These are phyloP conservation scores for Lasioglossum albipes DNA, from an alignment of 1,140 invertebrate species.

Conservation along the genomic window DNA sequence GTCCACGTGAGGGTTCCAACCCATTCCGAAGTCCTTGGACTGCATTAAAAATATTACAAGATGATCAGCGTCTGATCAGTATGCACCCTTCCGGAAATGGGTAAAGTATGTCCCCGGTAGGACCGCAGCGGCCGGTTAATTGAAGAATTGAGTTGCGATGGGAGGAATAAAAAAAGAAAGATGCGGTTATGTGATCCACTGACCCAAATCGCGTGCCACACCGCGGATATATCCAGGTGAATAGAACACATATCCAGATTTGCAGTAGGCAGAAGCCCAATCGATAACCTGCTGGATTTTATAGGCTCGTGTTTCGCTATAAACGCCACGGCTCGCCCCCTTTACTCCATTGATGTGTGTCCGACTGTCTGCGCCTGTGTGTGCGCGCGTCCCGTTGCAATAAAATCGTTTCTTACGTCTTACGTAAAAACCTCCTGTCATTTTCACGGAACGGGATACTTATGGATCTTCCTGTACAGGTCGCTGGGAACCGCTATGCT, in stretches of 20 bases:
- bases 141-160: slow-evolving; percentile 69
- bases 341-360: not conserved
- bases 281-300: slow-evolving; percentile 75
- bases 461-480: not conserved
- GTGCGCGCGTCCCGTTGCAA: not conserved
- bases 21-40: no score
- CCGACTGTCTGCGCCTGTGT: no score
- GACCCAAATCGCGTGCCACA: slow-evolving; percentile 71
- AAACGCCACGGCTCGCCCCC: slow-evolving; percentile 1
- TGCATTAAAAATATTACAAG: slow-evolving; percentile 41
- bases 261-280: slow-evolving; percentile 73
- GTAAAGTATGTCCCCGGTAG: slow-evolving; percentile 56
- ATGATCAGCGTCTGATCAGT: not conserved
- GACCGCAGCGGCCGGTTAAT: slow-evolving; percentile 70
- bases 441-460: not conserved
- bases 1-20: not conserved
- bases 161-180: slow-evolving; percentile 42
- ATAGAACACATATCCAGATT: slow-evolving; percentile 74
- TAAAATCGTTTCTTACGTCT: slow-evolving; percentile 26
- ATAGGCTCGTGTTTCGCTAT: slow-evolving; percentile 56
- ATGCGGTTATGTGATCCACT: slow-evolving; percentile 73
- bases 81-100: slow-evolving; percentile 38
- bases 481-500: not conserved
- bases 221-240: slow-evolving; percentile 69
- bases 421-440: slow-evolving; percentile 22